Evolutionary conservation across 2,888 invertebrate species (phyloP).

Genomic region (Parnassius smintheus): DNA sequence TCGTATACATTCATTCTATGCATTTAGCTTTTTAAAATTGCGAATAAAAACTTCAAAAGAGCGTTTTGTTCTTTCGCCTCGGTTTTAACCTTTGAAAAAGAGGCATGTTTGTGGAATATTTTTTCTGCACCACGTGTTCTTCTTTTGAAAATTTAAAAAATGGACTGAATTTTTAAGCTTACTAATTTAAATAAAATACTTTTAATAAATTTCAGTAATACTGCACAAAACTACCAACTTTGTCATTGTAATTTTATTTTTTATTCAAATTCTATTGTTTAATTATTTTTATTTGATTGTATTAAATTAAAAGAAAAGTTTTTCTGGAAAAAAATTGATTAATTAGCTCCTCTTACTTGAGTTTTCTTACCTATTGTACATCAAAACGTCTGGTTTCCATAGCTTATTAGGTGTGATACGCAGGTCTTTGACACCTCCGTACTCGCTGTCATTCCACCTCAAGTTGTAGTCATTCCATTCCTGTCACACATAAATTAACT

Average conservation of each 20-base stretch:
- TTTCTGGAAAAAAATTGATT: slow-evolving; percentile 3
- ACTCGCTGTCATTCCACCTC: slow-evolving; percentile 97
- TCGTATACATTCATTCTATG: slow-evolving; percentile 18
- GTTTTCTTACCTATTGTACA: slow-evolving; percentile 96
- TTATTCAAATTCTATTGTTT: background rate
- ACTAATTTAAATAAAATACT: too few relatives aligned
- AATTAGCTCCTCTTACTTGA: background rate
- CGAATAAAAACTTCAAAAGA: slow-evolving; percentile 19
- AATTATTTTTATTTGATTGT: background rate
- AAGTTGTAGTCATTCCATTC: slow-evolving; percentile 99
- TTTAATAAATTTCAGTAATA: too few relatives aligned
- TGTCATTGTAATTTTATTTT: too few relatives aligned
- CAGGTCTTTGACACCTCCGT: slow-evolving; percentile 95
- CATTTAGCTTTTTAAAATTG: slow-evolving; percentile 21
- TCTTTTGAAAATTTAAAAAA: slow-evolving; percentile 1
- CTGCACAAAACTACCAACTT: too few relatives aligned
- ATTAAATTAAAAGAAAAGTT: background rate
- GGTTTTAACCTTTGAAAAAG: slow-evolving; percentile 19
- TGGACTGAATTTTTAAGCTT: too few relatives aligned
- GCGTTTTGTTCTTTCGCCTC: slow-evolving; percentile 13
- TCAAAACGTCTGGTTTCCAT: slow-evolving; percentile 99
- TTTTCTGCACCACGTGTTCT: slow-evolving; percentile 17
- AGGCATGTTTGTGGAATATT: slow-evolving; percentile 12
- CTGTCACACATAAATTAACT: slow-evolving; percentile 76
- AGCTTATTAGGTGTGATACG: slow-evolving; percentile 96